A percentile compares a stretch with the other conserved stretches of the same genome.
These are phyloP conservation scores for Eupelmus urozonus DNA, from an alignment of 2,888 invertebrate genomes.

Conservation along the genomic window DNA sequence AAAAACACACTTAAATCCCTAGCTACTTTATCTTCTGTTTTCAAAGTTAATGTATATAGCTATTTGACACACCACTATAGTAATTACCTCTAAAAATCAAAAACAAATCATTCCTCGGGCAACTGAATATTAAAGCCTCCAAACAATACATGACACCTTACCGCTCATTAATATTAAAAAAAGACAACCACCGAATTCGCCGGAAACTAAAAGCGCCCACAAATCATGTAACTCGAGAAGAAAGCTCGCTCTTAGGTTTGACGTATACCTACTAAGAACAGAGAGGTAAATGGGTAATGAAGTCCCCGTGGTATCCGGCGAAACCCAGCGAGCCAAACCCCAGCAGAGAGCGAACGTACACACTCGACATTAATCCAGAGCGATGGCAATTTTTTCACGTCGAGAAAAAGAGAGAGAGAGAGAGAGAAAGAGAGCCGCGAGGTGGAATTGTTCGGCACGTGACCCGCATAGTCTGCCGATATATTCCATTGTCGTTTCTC, in stretches of 20 bases:
- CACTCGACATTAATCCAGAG: constrained; percentile 55
- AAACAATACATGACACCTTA: too few species aligned
- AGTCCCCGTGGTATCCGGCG: constrained; percentile 23
- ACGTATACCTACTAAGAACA: constrained; percentile 38
- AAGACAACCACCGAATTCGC: not conserved
- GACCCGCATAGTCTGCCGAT: constrained; percentile 57
- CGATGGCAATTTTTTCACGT: constrained; percentile 53
- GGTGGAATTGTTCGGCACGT: constrained; percentile 56
- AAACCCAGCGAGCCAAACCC: constrained; percentile 17
- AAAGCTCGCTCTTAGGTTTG: constrained; percentile 11
- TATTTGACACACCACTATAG: too few species aligned
- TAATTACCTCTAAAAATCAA: too few species aligned
- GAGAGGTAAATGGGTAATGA: constrained; percentile 43
- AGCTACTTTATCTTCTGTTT: too few species aligned
- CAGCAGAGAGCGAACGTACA: constrained; percentile 38
- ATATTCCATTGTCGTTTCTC: constrained; percentile 47
- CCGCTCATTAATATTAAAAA: too few species aligned
- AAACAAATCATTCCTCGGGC: too few species aligned
- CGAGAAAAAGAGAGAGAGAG: constrained; percentile 17
- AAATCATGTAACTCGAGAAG: constrained; percentile 22
- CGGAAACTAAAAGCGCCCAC: not conserved
- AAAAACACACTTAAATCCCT: too few species aligned
- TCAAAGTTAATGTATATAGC: too few species aligned
- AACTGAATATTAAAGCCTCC: too few species aligned
- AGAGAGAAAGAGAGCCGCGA: constrained; percentile 18